These are phyloP conservation scores for Pterois miles DNA, from an alignment of 2,797 vertebrate species.

Conservation along the genomic window DNA sequence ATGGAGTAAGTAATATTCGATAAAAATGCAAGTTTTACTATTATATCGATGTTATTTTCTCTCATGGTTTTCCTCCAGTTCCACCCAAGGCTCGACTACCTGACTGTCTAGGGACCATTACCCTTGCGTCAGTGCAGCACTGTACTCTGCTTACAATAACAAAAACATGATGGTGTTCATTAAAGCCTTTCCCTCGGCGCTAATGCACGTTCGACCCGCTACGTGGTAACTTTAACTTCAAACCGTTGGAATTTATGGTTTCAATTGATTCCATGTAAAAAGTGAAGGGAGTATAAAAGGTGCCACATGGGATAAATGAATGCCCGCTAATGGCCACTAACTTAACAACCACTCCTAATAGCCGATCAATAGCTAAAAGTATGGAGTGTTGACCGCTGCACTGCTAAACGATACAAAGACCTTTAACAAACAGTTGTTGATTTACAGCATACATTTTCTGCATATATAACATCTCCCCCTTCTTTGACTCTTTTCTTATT, in stretches of 20 bases:
- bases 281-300: background rate
- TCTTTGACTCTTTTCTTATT: background rate
- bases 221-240: conserved; percentile 19
- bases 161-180: conserved; percentile 20
- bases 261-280: conserved; percentile 35
- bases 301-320: conserved; percentile 26
- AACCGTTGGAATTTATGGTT: conserved; percentile 31
- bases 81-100: background rate
- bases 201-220: conserved; percentile 1
- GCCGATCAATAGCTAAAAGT: conserved; percentile 25
- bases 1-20: conserved; percentile 61
- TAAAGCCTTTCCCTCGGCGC: conserved; percentile 19
- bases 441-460: background rate
- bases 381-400: background rate
- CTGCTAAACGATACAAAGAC: background rate
- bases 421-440: background rate
- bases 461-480: background rate
- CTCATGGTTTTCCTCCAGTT: background rate
- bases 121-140: background rate
- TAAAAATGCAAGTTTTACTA: conserved; percentile 59
- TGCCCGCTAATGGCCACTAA: conserved; percentile 8
- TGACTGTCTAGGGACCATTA: conserved; percentile 7
- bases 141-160: conserved; percentile 5
- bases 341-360: conserved; percentile 24
- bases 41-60: conserved; percentile 31